Percentiles rank a stretch among this genome's conserved stretches.
Evolutionary conservation across 2,113 vertebrate species (phyloP).

Genomic region (Forbesichthys papilliferus): DNA sequence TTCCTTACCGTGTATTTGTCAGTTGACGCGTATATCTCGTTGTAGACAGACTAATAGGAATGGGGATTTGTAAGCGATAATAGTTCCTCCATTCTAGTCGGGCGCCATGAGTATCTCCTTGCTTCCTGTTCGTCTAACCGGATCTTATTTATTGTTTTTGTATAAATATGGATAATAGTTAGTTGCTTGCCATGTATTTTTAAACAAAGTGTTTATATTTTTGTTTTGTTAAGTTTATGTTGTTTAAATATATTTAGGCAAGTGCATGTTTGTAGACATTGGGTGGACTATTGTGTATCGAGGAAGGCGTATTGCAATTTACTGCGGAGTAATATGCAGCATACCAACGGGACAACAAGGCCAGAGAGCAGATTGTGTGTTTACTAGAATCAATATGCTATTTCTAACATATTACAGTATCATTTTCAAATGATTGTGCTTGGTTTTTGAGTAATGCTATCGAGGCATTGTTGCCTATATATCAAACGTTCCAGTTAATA

Average conservation of each 20-base stretch:
- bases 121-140: conserved; percentile 74
- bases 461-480: no score
- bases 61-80: conserved; percentile 58
- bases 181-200: background rate
- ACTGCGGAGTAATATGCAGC: conserved; percentile 68
- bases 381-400: no score
- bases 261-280: conserved; percentile 17
- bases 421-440: no score
- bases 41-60: conserved; percentile 39
- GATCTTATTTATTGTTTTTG: conserved; percentile 76
- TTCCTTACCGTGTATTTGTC: conserved; percentile 71
- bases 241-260: background rate
- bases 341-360: background rate
- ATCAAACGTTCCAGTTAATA: background rate
- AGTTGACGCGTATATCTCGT: conserved; percentile 24
- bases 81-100: conserved; percentile 78
- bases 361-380: no score
- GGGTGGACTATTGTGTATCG: conserved; percentile 69
- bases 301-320: conserved; percentile 56
- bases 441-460: background rate
- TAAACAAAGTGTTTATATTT: accelerated
- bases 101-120: conserved; percentile 79
- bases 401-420: no score
- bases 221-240: accelerated
- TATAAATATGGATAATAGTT: background rate